phyloP scores from a whole-genome alignment of 92 coral and sea anemone species.

The Porites evermanni region DNA sequence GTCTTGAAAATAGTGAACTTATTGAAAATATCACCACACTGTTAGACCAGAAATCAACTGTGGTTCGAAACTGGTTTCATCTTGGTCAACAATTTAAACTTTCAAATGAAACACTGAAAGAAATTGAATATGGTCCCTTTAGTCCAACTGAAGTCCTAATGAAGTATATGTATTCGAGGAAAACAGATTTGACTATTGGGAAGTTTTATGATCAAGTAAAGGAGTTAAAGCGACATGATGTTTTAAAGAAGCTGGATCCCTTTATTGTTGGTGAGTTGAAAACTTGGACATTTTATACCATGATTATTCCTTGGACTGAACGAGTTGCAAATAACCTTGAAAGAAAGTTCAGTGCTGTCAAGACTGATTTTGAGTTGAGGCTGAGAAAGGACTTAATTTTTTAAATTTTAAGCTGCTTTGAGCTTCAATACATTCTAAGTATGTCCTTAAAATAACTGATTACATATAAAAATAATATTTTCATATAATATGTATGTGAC shows the following conservation, averaged over 20 bases:
- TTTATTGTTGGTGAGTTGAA: slow-evolving; percentile 21
- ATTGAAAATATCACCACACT: slow-evolving; percentile 31
- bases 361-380: too few species aligned
- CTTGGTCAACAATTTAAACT: slow-evolving; percentile 47
- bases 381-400: too few species aligned
- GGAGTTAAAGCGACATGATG: slow-evolving; percentile 48
- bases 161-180: slow-evolving; percentile 34
- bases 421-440: too few species aligned
- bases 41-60: slow-evolving; percentile 50
- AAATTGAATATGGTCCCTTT: slow-evolving; percentile 46
- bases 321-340: too few species aligned
- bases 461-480: too few species aligned
- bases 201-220: background rate
- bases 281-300: background rate
- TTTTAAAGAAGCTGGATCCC: slow-evolving; percentile 20
- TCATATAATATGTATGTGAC: too few species aligned
- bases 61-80: slow-evolving; percentile 58
- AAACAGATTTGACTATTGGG: slow-evolving; percentile 35
- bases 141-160: slow-evolving; percentile 60
- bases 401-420: too few species aligned
- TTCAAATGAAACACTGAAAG: slow-evolving; percentile 30
- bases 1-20: background rate
- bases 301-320: background rate
- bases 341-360: too few species aligned
- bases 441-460: too few species aligned